Evolutionary conservation across 2,888 invertebrate genomes (phyloP).

Genomic region (Drosophila paucipuncta): DNA sequence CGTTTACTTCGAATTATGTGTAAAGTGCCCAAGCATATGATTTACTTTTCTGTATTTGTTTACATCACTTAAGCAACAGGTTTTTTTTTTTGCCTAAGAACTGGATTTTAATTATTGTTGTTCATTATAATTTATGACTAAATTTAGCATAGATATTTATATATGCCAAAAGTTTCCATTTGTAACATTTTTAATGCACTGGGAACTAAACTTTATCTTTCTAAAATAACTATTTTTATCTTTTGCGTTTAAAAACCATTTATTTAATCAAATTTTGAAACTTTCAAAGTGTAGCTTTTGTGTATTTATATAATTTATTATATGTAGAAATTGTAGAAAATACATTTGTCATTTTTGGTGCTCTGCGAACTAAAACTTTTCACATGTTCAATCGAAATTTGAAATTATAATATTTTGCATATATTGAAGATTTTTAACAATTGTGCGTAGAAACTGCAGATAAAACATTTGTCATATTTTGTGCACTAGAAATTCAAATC

Average conservation of each 20-base stretch:
- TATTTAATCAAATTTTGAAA: neutral
- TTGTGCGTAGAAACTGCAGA: neutral
- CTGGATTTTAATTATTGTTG: conserved; percentile 16
- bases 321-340: neutral
- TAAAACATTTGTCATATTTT: neutral
- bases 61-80: conserved; percentile 60
- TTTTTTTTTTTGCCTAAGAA: conserved; percentile 28
- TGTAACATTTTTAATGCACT: neutral
- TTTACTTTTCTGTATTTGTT: conserved; percentile 66
- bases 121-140: neutral
- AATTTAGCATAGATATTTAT: neutral
- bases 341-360: neutral
- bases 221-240: neutral
- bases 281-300: neutral
- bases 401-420: neutral
- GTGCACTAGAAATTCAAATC: neutral
- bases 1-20: conserved; percentile 71
- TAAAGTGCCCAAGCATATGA: conserved; percentile 79
- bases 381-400: neutral
- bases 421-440: neutral
- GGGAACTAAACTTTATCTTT: neutral
- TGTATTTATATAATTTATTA: neutral
- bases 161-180: neutral
- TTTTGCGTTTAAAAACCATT: neutral
- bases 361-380: neutral